A percentile compares a stretch with the other conserved stretches of the same genome.
These are phyloP conservation scores for Empis livida DNA, from an alignment of 2,888 invertebrate genomes.

Conservation along the genomic window DNA sequence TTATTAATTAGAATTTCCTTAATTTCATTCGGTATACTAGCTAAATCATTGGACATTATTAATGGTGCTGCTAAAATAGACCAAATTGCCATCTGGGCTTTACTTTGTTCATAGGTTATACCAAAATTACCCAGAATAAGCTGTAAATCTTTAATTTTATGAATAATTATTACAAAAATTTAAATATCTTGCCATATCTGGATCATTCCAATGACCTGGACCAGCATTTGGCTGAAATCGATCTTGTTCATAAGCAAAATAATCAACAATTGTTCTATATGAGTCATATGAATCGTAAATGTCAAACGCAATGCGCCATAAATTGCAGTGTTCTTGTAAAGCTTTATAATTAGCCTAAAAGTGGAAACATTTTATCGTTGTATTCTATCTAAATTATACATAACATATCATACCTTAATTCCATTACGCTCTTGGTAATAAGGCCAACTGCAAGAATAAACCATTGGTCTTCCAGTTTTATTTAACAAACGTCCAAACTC, in stretches of 20 bases:
- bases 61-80: conserved; percentile 57
- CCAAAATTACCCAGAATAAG: conserved; percentile 49
- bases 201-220: conserved; percentile 59
- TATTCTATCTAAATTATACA: conserved; percentile 11
- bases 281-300: conserved; percentile 49
- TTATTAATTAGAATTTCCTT: conserved; percentile 49
- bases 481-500: conserved; percentile 56
- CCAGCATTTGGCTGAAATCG: conserved; percentile 44
- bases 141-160: conserved; percentile 13
- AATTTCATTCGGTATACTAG: conserved; percentile 43
- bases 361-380: conserved; percentile 6
- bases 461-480: conserved; percentile 57
- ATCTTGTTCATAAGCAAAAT: conserved; percentile 48
- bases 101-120: conserved; percentile 51
- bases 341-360: conserved; percentile 43
- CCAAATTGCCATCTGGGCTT: conserved; percentile 65
- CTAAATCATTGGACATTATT: conserved; percentile 56
- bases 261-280: conserved; percentile 42
- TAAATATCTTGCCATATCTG: conserved; percentile 45
- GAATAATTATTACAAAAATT: neutral
- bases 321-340: conserved; percentile 44
- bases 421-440: conserved; percentile 49
- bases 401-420: conserved; percentile 31
- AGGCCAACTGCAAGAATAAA: conserved; percentile 74
- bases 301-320: conserved; percentile 55